Conservation (phyloP, 2,797 vertebrate genomes). For the Acanthis flammea region DNA sequence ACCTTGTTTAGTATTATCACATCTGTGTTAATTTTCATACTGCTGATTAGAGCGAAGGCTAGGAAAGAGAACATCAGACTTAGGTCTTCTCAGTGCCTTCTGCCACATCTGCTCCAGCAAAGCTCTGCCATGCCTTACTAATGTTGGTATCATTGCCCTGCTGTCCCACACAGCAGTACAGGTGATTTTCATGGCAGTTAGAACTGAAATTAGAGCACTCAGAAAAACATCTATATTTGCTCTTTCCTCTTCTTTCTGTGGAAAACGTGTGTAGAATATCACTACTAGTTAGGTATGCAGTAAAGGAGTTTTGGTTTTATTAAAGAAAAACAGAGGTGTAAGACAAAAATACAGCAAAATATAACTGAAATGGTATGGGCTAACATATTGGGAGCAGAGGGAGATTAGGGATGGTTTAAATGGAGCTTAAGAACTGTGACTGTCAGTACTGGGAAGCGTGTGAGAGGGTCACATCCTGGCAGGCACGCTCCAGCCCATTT, state of each 20-base stretch:
- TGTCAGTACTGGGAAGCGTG: rapidly evolving
- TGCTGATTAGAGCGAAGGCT: not conserved
- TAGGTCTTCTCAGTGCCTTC: not conserved
- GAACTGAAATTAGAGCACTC: not conserved
- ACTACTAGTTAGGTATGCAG: not conserved
- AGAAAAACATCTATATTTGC: not conserved
- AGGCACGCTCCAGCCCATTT: not conserved
- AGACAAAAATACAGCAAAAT: not conserved
- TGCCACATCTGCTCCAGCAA: not conserved
- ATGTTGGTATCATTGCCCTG: not conserved
- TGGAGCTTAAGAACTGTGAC: not conserved
- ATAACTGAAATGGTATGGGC: not conserved
- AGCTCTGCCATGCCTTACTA: not conserved
- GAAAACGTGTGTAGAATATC: not conserved
- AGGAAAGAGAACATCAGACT: not conserved
- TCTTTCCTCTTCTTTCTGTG: not conserved
- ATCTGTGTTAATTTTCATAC: not conserved
- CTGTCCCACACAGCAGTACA: not conserved
- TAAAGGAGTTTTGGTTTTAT: not conserved
- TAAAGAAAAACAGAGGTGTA: not conserved
- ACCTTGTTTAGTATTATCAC: not conserved
- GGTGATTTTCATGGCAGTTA: not conserved
- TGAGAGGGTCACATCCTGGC: not conserved
- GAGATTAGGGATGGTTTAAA: not conserved
- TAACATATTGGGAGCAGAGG: not conserved